phyloP scores from a whole-genome alignment of 2,113 vertebrate genomes.

The Podilymbus podiceps region DNA sequence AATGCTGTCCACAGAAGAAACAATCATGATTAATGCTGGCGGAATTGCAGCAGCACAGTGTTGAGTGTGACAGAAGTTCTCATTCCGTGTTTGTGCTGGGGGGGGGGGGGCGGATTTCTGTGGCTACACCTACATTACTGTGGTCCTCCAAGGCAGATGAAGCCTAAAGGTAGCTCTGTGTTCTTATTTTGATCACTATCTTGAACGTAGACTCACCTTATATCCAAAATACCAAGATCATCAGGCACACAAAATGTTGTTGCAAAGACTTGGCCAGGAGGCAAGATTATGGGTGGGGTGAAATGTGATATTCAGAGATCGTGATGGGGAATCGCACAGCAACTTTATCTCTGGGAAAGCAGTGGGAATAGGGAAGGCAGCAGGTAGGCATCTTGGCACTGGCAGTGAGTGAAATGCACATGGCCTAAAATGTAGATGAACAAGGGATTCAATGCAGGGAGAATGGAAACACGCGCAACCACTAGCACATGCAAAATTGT shows the following conservation, averaged over 20 bases:
- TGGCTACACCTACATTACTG: not conserved
- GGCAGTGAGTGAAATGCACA: not conserved
- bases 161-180: not conserved
- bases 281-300: not conserved
- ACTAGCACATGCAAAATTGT: not conserved
- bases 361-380: not conserved
- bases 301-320: not conserved
- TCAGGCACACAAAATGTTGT: not conserved
- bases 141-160: not conserved
- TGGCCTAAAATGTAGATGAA: not conserved
- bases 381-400: not conserved
- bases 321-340: not conserved
- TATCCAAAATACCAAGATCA: not conserved
- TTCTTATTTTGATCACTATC: not conserved
- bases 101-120: not conserved
- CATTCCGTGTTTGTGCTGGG: not conserved
- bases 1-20: not conserved
- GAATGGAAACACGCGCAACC: not conserved
- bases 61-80: not conserved
- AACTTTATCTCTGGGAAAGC: rapidly evolving
- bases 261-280: not conserved
- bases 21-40: not conserved
- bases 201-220: not conserved
- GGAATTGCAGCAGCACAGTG: not conserved
- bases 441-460: rapidly evolving